Conservation (phyloP, 2,113 vertebrate genomes). For the Xenopus tropicalis region UCB_Xtro_10.0 CM004450.2:51047501-51048000, state of each 20-base stretch:
- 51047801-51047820: background rate
- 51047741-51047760: slow-evolving; percentile 27
- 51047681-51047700: slow-evolving; percentile 32
- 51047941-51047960: no score
- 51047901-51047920: no score
- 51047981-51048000: no score
- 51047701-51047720: slow-evolving; percentile 30
- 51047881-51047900: no score
- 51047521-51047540: no score
- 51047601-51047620: slow-evolving; percentile 26
- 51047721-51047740: slow-evolving; percentile 22
- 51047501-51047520: no score
- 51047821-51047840: no score
- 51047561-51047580: background rate
- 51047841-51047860: no score
- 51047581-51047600: slow-evolving; percentile 23
- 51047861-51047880: no score
- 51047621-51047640: slow-evolving; percentile 27
- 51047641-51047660: slow-evolving; percentile 31
- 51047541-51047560: no score
- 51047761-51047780: slow-evolving; percentile 8
- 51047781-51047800: slow-evolving; percentile 24
- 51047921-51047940: no score
- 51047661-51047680: slow-evolving; percentile 20
- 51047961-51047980: no score